Base-by-base conservation (phyloP, 92 coral and sea anemone species). In the Anthopleura xanthogrammica region DNA sequence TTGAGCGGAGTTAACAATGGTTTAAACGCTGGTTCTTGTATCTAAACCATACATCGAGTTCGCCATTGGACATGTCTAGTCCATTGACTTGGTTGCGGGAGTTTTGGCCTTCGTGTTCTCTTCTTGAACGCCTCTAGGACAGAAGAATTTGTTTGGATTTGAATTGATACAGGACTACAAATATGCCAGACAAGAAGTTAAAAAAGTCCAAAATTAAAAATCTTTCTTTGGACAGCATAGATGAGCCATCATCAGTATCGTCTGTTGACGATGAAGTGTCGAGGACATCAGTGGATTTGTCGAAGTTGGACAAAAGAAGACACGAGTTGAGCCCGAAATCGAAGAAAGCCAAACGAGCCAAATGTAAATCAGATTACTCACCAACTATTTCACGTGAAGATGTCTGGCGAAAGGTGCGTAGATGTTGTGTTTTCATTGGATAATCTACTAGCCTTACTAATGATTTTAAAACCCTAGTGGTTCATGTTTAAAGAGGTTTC, bases 321-420 rank as follows among this genome's bases (percentile, higher is more conserved):
- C 43, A 68, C 1, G 74, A 68, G 36, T 23, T 68, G 11, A 68
- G 74, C 74, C 74, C 74, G 42, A 68, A 68, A 29, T 68, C 74
- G 40, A 68, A 68, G 74, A 68, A 29, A 36, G 74, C 74, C 29
- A 68, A 29, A 36, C 42, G 74, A 68, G 42, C 43, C 74, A 68
- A 12, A 68, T 68, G 74, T 68, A 68, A 68, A 68, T 68, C 74
- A 24, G 74, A 68, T 68, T 29, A 68, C 74, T 68, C 74, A 16
- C 40, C 74, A 23, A 11, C 5, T 29, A 29, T 12, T 36, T 68
- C 74, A 68, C 74, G 74, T 14, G 74, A 36, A 16, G 74, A 68
- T 5, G 58, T 24, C 3, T 68, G 41, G 74, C 41, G 4, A 68
- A 68, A 68, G 74, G 74, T 68, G 8, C 7, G 74, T 68, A 68